Conservation (phyloP, 2,797 vertebrate species). For the Sebastes hubbsi region DNA sequence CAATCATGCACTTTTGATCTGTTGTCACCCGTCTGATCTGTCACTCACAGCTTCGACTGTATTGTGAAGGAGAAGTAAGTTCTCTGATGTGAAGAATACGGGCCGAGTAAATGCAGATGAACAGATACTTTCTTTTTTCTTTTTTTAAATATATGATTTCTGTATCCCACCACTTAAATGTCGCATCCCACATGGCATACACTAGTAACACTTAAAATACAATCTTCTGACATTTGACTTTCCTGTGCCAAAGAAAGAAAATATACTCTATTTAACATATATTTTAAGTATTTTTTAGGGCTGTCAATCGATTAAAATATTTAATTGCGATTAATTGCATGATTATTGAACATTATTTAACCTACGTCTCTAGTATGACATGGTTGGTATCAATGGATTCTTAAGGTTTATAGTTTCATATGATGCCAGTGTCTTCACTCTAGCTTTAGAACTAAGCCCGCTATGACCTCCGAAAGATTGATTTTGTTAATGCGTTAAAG, state of each 20-base stretch:
- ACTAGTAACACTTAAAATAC: not conserved
- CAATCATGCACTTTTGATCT: conserved; percentile 1
- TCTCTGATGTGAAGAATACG: not conserved
- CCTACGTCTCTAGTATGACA: too few relatives aligned
- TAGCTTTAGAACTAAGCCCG: too few relatives aligned
- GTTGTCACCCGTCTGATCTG: not conserved
- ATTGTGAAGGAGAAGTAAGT: not conserved
- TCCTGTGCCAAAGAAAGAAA: not conserved
- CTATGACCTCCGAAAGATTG: too few relatives aligned
- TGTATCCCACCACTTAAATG: not conserved
- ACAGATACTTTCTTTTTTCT: not conserved
- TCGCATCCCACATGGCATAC: not conserved
- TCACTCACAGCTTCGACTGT: not conserved
- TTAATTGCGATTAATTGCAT: too few relatives aligned
- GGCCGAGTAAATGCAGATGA: not conserved
- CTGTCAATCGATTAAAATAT: too few relatives aligned
- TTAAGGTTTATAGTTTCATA: too few relatives aligned
- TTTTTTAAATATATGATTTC: not conserved
- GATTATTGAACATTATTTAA: too few relatives aligned
- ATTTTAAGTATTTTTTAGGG: too few relatives aligned
- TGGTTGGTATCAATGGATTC: too few relatives aligned
- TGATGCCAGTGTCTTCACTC: too few relatives aligned
- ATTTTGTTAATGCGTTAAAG: too few relatives aligned
- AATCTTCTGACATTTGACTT: not conserved
- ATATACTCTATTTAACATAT: not conserved